phyloP scores from a whole-genome alignment of 2,888 invertebrate genomes.

The Cremastinae sp. region DNA sequence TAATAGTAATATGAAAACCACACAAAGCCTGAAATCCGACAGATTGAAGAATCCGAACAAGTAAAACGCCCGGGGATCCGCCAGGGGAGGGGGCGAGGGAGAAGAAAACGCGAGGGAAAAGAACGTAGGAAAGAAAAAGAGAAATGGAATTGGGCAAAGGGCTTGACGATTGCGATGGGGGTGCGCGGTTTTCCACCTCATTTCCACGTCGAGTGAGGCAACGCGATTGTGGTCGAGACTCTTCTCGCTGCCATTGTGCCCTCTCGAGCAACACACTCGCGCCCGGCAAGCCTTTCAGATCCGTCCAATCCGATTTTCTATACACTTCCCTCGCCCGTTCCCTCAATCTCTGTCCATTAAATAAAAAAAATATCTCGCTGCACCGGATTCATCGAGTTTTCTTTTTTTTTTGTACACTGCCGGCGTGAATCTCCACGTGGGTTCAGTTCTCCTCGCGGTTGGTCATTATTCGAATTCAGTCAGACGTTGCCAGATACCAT shows the following conservation, averaged over 20 bases:
- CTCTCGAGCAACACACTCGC: constrained; percentile 38
- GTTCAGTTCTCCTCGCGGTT: no score
- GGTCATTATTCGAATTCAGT: no score
- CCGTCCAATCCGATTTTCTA: constrained; percentile 76
- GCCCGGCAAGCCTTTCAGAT: no score
- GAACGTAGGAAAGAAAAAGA: neutral
- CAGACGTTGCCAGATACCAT: no score
- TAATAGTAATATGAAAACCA: constrained; percentile 74
- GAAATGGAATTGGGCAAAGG: constrained; percentile 63
- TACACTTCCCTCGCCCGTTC: no score
- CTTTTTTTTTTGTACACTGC: no score
- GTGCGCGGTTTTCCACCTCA: constrained; percentile 79
- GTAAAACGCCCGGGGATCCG: constrained; percentile 54
- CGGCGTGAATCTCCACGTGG: no score
- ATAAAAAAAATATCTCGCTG: constrained; percentile 37
- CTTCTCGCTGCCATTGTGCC: constrained; percentile 65
- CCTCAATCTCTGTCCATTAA: constrained; percentile 35
- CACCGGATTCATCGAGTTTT: no score
- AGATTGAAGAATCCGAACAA: constrained; percentile 67
- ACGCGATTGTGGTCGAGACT: constrained; percentile 73
- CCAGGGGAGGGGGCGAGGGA: neutral
- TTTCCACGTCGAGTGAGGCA: constrained; percentile 77
- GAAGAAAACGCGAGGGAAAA: no score
- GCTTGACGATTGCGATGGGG: constrained; percentile 62
- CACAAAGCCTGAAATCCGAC: constrained; percentile 69